phyloP scores from a whole-genome alignment of 2,888 invertebrate species.

The Glyphotaelius pellucidus region DNA sequence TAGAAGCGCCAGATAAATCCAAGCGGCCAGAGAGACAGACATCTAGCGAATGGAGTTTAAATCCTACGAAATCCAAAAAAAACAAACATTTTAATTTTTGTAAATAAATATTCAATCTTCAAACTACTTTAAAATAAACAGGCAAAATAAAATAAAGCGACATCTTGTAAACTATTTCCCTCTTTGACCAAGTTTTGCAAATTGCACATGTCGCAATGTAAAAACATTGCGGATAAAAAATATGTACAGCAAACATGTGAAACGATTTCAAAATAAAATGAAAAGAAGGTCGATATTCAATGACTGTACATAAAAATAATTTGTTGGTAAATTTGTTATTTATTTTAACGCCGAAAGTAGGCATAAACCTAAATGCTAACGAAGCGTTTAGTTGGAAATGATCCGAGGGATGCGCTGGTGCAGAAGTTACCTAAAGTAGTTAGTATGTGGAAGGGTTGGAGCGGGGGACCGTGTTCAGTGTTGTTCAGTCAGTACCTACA shows the following conservation, averaged over 20 bases:
- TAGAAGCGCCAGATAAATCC: no score
- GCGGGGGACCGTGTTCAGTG: not conserved
- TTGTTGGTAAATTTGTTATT: not conserved
- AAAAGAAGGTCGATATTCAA: not conserved
- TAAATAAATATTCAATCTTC: no score
- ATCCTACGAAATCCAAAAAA: no score
- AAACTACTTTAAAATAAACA: no score
- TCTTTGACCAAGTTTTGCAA: no score
- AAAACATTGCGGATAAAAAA: no score
- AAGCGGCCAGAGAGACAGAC: no score
- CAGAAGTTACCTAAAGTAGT: not conserved
- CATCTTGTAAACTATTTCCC: no score
- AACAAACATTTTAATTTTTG: no score
- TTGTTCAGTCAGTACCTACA: not conserved
- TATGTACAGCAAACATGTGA: not conserved
- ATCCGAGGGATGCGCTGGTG: not conserved
- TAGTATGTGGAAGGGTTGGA: not conserved
- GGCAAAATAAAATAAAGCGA: no score
- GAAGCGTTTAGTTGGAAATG: not conserved
- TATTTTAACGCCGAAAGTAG: not conserved
- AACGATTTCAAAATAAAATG: not conserved
- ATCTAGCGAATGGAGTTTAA: no score
- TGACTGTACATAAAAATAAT: not conserved
- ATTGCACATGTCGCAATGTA: no score
- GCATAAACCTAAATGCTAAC: not conserved